Evolutionary conservation across 2,797 vertebrate genomes (phyloP).

Genomic region (Capromys pilorides): DNA sequence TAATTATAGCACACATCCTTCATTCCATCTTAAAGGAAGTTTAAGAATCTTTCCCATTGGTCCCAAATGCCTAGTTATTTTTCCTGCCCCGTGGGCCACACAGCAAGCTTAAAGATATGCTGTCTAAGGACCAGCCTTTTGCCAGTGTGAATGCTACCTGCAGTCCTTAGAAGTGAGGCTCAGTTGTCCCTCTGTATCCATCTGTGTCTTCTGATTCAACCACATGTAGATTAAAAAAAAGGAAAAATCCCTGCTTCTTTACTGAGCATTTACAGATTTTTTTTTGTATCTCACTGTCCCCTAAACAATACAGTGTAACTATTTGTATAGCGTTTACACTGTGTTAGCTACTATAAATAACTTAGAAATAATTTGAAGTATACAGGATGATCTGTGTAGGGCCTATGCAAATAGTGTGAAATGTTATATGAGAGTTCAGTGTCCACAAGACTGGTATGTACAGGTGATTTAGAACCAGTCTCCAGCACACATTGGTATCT

Average conservation of each 20-base stretch:
- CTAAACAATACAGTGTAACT: neutral
- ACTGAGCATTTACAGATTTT: neutral
- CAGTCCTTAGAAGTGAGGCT: neutral
- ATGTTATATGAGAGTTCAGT: neutral
- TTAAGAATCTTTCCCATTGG: neutral
- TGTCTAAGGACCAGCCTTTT: neutral
- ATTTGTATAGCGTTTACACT: neutral
- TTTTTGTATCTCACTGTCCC: neutral
- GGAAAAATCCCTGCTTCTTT: neutral
- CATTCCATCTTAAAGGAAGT: slow-evolving; percentile 10
- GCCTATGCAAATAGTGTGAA: neutral
- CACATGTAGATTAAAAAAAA: neutral
- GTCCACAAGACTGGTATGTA: neutral
- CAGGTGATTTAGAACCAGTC: neutral
- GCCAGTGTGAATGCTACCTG: rapidly evolving
- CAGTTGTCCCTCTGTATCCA: neutral
- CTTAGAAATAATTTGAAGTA: neutral
- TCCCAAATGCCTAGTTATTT: slow-evolving; percentile 19
- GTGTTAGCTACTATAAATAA: neutral
- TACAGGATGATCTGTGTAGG: neutral
- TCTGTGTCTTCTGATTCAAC: neutral
- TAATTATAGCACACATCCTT: slow-evolving; percentile 49
- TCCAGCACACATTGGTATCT: neutral
- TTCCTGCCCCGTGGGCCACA: neutral
- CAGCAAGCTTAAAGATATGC: neutral